Evolutionary conservation across 2,797 vertebrate species (phyloP).

Genomic region (Acomys russatus): DNA sequence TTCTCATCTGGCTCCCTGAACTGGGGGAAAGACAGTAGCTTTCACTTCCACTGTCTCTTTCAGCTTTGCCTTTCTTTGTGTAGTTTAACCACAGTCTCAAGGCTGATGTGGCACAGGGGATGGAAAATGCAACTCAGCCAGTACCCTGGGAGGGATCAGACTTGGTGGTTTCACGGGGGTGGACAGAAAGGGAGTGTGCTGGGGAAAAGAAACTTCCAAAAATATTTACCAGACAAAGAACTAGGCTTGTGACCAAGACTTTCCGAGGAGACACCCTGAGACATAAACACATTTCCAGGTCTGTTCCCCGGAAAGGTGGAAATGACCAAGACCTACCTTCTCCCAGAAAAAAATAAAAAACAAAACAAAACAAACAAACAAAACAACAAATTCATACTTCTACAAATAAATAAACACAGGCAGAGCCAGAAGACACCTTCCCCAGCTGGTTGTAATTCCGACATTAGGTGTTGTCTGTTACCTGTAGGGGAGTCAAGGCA

Average conservation of each 20-base stretch:
- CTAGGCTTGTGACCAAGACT: constrained; percentile 68
- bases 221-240: constrained; percentile 70
- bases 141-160: not conserved
- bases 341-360: not conserved
- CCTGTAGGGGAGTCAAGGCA: not conserved
- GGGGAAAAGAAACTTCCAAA: constrained; percentile 68
- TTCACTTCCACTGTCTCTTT: not conserved
- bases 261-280: constrained; percentile 57
- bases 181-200: not conserved
- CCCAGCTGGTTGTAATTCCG: not conserved
- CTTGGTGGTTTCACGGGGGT: constrained; percentile 7
- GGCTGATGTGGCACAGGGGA: constrained; percentile 44
- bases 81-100: not conserved
- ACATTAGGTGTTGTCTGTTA: not conserved
- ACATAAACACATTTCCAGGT: constrained; percentile 1
- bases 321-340: not conserved
- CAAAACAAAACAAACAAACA: too few relatives aligned
- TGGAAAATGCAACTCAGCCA: constrained; percentile 35
- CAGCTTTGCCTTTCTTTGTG: not conserved
- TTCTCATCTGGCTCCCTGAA: not conserved
- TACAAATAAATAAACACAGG: constrained; percentile 69
- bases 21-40: not conserved
- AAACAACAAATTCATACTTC: not conserved
- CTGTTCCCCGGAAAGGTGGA: constrained; percentile 5
- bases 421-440: not conserved